Evolutionary conservation across 2,888 invertebrate species (phyloP).

Genomic region (Steromphala cineraria): DNA sequence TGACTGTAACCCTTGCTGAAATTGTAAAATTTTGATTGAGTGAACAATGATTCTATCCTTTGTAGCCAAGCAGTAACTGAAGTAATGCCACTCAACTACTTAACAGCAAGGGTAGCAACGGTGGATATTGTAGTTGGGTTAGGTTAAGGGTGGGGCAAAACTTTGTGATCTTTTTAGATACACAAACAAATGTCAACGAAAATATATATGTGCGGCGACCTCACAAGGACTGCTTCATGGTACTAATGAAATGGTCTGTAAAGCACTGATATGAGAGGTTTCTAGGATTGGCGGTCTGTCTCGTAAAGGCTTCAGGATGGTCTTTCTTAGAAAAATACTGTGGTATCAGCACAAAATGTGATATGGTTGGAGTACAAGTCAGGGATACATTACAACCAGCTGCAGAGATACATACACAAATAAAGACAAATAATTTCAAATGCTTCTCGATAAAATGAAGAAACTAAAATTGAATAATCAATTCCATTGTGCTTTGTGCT

Average conservation of each 20-base stretch:
- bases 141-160: conserved; percentile 4
- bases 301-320: conserved; percentile 4
- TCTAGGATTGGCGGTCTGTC: not conserved
- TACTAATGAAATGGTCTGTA: not conserved
- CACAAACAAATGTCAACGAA: not conserved
- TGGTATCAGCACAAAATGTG: conserved; percentile 2
- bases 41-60: not conserved
- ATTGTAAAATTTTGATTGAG: not conserved
- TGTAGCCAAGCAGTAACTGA: no score
- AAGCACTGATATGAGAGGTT: conserved; percentile 3
- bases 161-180: conserved; percentile 8
- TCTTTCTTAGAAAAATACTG: conserved; percentile 9
- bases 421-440: no score
- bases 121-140: conserved; percentile 11
- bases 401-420: no score
- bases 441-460: no score
- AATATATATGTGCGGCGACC: no score
- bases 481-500: no score
- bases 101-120: not conserved
- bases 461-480: no score
- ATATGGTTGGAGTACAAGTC: conserved; percentile 3
- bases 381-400: not conserved
- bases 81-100: no score
- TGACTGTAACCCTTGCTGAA: not conserved
- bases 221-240: no score